Evolutionary conservation across 2,797 vertebrate genomes (phyloP), one percentile per base, ranked within the genome.

Genomic region (Schizopygopsis pylzovi): DNA sequence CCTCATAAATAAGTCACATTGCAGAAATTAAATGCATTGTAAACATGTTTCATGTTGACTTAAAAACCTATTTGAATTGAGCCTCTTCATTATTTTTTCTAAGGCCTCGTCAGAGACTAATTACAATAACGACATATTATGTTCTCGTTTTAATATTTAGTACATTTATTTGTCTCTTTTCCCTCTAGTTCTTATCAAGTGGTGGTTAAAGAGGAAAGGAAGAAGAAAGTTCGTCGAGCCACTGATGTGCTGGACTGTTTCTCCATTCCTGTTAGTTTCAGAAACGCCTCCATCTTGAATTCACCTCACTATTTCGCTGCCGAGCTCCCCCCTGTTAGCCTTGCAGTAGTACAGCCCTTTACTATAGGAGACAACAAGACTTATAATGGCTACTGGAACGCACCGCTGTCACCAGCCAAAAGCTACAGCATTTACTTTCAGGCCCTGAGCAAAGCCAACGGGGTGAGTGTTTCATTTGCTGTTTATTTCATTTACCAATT

Each of bases 351-450:
- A 0, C 97, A 97, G 89, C 97, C 97, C 0, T 99, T 99, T 92
- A 99, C 97, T 0, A 97, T 99, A 86, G 98, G 98, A 0, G 98
- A 99, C 95, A 98, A 99, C 94, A 98, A 97, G 93, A 99, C 97
- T 61, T 98, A 99, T 90, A 98, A 97, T 0, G 97, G 98, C 78
- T 99, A 97, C 94, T 98, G 97, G 97, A 99, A 99, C 1, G 97
- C 97, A n/a, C 98, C 98, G 0, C 96, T 99, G 25, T 98, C 97
- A 3, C 97, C 98, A 0, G 90, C 97, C 90, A 99, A 99, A 93
- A 99, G 98, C 95, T 99, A 99, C 95, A 98, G 97, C 93, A 98
- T 99, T 92, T 99, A 98, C 92, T 99, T 97, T 92, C 98, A 99
- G 94, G 98, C 98, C 87, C 95, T 98, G 86, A 99, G 98, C 94